Conservation (phyloP, 2,797 vertebrate genomes). For the Peromyscus attwateri region DNA sequence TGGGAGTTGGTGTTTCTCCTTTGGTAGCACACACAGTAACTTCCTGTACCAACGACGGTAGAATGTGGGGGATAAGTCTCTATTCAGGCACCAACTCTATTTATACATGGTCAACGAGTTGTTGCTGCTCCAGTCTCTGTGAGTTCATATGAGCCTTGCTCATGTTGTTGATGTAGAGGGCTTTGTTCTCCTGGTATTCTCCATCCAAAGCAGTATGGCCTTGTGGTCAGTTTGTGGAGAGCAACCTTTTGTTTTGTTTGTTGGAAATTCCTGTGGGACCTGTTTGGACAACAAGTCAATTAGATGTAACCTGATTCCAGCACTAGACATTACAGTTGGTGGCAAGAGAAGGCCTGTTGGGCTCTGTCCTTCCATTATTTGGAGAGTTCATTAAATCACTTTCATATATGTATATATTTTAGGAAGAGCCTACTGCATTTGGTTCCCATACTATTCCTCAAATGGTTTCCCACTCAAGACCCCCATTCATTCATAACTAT, state of each 20-base stretch:
- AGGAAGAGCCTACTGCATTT: no score
- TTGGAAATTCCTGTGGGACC: not conserved
- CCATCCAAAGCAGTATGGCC: not conserved
- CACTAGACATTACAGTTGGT: not conserved
- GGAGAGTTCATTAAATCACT: not conserved
- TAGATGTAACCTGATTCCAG: not conserved
- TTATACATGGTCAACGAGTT: not conserved
- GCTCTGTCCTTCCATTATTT: not conserved
- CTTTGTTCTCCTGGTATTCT: no score
- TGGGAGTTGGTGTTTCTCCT: not conserved
- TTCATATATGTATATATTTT: not conserved
- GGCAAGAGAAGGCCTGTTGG: not conserved
- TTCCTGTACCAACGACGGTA: not conserved
- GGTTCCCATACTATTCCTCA: no score
- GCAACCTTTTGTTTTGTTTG: not conserved
- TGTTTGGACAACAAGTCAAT: not conserved
- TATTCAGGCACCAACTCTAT: not conserved
- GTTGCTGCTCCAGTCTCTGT: no score
- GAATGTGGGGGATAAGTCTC: no score
- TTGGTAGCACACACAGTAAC: not conserved
- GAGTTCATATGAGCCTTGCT: no score
- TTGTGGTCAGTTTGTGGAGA: not conserved
- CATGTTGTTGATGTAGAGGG: no score
- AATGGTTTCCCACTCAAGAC: no score
- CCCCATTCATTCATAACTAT: no score